Base-by-base conservation (phyloP, 2,888 invertebrate species). In the Agriopis leucophaearia region DNA sequence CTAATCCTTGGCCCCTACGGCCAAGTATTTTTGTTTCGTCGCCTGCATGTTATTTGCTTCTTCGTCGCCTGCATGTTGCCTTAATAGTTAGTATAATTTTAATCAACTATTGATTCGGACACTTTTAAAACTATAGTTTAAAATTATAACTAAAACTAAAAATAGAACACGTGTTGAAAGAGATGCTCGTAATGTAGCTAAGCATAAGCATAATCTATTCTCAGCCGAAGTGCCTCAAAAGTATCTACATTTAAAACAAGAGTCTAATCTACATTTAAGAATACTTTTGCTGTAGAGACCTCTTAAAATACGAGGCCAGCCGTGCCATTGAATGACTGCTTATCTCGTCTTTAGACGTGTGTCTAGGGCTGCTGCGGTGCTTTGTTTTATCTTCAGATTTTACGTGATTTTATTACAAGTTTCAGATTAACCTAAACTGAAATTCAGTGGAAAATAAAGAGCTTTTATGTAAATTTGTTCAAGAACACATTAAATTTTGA, bases 201-300 rank as follows among this genome's bases (percentile, higher is more conserved):
- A 48, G 10, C 10, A 18, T 47, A 18, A 8, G 16, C 16, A 18
- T 48, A 10, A 18, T 10, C 2, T 51, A 38, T 38, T 42, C 7
- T 55, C 16, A 40, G 42, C 12, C 8, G 7, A 42, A 55, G 57
- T 27, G 27, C 59, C 27, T 47, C 3, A 13, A 50, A 38, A 16
- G 38, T 35, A 55, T 38, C 47, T 52, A 60, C 54, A 27, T 62
- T 69, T 71, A 64, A 52, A 16, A 58, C 35, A 64, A 45, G 48
- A 48, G 42, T 38, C 51, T 72, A 67, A 72, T 67, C 67, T 70
- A 55, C 61, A 58, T 65, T 72, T 67, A 64, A 70, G 67, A 64
- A 65, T 55, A 60, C 69, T 63, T 60, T 64, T 52, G n/a, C 16
- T 47, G 48, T 15, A 48, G 66, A 45, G 44, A 52, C 51, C 57